A percentile compares a stretch with the other conserved stretches of the same genome.
These are phyloP conservation scores for Hermetia illucens DNA, from an alignment of 1,140 invertebrate genomes.

Conservation along the genomic window DNA sequence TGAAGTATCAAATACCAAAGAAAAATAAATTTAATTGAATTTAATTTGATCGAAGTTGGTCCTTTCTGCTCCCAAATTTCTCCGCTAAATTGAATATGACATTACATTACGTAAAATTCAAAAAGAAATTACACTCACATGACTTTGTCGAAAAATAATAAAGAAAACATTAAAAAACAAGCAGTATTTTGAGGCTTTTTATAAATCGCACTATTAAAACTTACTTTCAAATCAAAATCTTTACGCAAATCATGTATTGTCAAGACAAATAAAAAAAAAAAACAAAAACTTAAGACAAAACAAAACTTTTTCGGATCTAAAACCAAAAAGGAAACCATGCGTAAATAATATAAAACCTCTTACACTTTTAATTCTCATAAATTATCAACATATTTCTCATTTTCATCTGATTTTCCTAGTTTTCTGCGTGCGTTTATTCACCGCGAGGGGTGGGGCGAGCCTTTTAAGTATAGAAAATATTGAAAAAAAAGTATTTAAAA, in stretches of 20 bases:
- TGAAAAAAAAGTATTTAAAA: background rate
- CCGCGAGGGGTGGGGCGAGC: slow-evolving; percentile 6
- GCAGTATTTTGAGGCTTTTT: background rate
- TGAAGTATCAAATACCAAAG: background rate
- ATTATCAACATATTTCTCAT: background rate
- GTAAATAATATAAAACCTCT: too few species aligned
- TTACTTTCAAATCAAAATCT: background rate
- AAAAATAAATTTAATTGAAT: slow-evolving; percentile 2
- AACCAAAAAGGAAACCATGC: too few species aligned
- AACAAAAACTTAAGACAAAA: too few species aligned
- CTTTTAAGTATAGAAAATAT: slow-evolving; percentile 1
- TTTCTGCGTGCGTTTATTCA: slow-evolving; percentile 6
- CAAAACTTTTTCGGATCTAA: too few species aligned
- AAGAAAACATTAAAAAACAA: background rate
- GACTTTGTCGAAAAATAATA: background rate
- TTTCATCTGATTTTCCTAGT: too few species aligned
- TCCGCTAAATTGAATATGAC: too few species aligned
- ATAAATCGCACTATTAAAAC: background rate
- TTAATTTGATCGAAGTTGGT: background rate
- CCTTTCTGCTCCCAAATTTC: too few species aligned
- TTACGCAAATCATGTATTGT: background rate
- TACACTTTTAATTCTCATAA: background rate
- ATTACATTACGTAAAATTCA: background rate
- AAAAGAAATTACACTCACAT: background rate
- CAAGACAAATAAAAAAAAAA: background rate